Evolutionary conservation across 2,113 vertebrate genomes (phyloP), one percentile per base, ranked within the genome.

Genomic region (Nicator chloris): DNA sequence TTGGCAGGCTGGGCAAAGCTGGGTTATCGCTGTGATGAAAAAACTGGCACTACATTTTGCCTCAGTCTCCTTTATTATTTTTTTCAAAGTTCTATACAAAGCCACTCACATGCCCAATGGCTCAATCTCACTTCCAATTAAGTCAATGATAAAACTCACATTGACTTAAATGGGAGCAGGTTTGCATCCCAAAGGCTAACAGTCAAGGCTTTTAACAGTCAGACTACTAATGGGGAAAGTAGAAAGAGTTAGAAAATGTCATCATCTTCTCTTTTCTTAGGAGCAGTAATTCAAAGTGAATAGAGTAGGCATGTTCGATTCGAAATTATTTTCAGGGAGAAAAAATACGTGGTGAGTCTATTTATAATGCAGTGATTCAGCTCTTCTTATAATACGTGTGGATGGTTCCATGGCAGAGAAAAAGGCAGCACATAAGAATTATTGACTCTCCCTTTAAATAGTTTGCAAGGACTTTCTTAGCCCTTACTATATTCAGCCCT

Each of bases 91-190:
- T 94, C 91, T 84, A 33, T 79, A 73, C 72, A 96, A 95, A 96
- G 85, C 28, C 79, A 86, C 35, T 95, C 86, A 83, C 79, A 90
- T 90, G 94, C 92, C 93, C 88, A 90, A 35, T 88, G 79, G 95
- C 94, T 96, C 85, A 73, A 88, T 90, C 85, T 93, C 88, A 81
- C 79, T 94, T 96, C 90, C 90, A 96, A 95, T 95, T 96, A 96
- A 97, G 88, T 92, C 85, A 94, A 75, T 71, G 79, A 83, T 86
- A 93, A 96, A 96, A 94, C 68, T 92, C 79, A 87, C 72, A 75
- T 78, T 90, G 92, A 94, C 94, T 95, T 95, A 95, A 97, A 96
- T 70, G 31, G 76, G 79, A 93, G 82, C 76, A 95, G 64, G 90
- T 96, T 96, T 94, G 88, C 86, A 88, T 96, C 96, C 93, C 76